A percentile compares a stretch with the other conserved stretches of the same genome.
phyloP scores from a whole-genome alignment of 30 jellyfish, hydroid and myxozoan species.

The Nemopilema nomurai region DNA sequence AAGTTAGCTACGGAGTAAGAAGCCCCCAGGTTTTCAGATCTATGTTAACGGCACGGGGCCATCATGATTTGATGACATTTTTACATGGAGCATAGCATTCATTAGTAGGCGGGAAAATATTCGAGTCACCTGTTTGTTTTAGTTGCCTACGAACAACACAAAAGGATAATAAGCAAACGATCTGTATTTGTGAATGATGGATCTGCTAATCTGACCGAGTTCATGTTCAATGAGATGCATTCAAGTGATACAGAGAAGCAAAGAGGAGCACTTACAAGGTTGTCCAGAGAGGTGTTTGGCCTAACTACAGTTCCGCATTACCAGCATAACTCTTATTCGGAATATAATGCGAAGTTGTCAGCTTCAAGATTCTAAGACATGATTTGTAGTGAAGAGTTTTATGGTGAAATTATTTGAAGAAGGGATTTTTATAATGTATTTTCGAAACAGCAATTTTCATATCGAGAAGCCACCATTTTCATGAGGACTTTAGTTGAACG shows the following conservation, averaged over 20 bases:
- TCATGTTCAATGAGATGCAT: not conserved
- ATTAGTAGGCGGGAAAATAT: not conserved
- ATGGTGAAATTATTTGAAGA: not conserved
- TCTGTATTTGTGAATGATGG: not conserved
- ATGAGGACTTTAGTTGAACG: too few relatives aligned
- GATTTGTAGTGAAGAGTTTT: not conserved
- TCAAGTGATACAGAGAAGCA: not conserved
- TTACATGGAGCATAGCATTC: not conserved
- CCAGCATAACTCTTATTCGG: not conserved
- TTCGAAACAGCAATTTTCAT: not conserved
- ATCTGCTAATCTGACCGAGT: not conserved
- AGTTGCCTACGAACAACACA: conserved; percentile 37
- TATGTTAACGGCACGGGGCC: too few relatives aligned
- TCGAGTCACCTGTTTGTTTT: conserved; percentile 9
- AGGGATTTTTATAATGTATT: not conserved
- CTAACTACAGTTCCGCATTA: not conserved
- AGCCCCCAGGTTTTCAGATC: too few relatives aligned
- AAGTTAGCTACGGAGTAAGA: too few relatives aligned
- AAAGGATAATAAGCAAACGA: not conserved
- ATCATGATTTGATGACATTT: not conserved
- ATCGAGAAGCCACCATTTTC: not conserved
- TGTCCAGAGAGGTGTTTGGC: not conserved
- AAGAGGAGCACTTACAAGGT: not conserved
- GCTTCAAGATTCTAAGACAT: not conserved
- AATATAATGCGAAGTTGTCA: not conserved